Base-by-base conservation (phyloP, 2,797 vertebrate genomes). In the Peromyscus melanophrys region DNA sequence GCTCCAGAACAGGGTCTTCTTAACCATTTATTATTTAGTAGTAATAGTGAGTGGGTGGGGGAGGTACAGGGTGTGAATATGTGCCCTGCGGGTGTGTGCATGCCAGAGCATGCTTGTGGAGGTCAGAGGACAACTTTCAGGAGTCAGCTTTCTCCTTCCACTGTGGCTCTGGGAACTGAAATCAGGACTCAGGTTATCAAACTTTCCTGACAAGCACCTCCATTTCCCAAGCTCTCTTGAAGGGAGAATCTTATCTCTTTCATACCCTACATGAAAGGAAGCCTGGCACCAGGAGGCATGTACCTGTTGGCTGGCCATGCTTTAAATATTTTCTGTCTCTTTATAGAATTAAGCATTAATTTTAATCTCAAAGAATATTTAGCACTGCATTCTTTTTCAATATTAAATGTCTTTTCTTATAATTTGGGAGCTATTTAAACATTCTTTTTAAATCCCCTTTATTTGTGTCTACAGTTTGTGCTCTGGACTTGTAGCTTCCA, bases 401-500 rank as follows among this genome's bases (percentile, higher is more conserved):
- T 89, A 78, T 84, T 52, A 86, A 31, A 69, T 94, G 37, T 90
- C 37, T 25, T 46, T 83, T 71, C 43, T 90, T 95, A 92, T 76
- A 76, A 85, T 81, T 86, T 49, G 88, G 46, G 69, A 94, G 34
- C 23, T 61, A 3, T 27, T 31, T 81, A 10, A 21, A 25, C 37
- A 23, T 57, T 94, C 34, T 86, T 82, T 88, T 94, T 87, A 40
- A 61, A 52, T 92, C 89, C 95, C 55, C 31, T 96, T 91, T 94
- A n/a, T 95, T 96, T 98, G 84, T 95, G 46, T 98, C 96, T 90
- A 71, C 93, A 99, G 99, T 97, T 98, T 97, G 88, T 99, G 99
- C 94, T 99, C 99, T 13, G 99, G 99, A 96, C 96, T 99, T 89
- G 99, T 99, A 49, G 99, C 99, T 40, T 99, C 99, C 98, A 98